Conservation (phyloP, 2,888 invertebrate genomes). For the Tinea pellionella region DNA sequence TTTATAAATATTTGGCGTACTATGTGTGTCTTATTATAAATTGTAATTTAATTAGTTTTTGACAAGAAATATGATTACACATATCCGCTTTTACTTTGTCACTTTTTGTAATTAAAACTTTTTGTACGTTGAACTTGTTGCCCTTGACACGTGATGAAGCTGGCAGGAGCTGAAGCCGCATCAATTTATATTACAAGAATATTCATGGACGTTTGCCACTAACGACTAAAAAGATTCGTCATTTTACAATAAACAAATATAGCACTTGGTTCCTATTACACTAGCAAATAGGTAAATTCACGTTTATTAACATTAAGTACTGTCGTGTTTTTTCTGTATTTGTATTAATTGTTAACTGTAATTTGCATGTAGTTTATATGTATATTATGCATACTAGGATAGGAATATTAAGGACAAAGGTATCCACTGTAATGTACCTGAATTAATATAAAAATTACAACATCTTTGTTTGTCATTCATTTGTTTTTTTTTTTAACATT, state of each 20-base stretch:
- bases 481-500: no score
- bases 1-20: no score
- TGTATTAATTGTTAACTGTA: not conserved
- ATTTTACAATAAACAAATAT: not conserved
- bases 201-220: conserved; percentile 6
- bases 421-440: no score
- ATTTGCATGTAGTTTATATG: not conserved
- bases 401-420: no score
- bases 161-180: conserved; percentile 22
- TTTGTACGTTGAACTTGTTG: conserved; percentile 28
- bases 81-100: no score
- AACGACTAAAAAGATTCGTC: not conserved
- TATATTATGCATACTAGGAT: not conserved
- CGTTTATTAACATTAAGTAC: not conserved
- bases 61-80: no score
- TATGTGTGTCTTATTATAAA: no score
- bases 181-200: not conserved
- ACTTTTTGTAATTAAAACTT: no score
- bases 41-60: no score
- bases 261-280: not conserved
- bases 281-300: not conserved
- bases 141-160: conserved; percentile 37
- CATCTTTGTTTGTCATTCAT: no score
- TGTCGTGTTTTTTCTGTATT: no score
- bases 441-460: no score